Evolutionary conservation across 2,888 invertebrate genomes (phyloP).

Genomic region (Coecobrya sp.): DNA sequence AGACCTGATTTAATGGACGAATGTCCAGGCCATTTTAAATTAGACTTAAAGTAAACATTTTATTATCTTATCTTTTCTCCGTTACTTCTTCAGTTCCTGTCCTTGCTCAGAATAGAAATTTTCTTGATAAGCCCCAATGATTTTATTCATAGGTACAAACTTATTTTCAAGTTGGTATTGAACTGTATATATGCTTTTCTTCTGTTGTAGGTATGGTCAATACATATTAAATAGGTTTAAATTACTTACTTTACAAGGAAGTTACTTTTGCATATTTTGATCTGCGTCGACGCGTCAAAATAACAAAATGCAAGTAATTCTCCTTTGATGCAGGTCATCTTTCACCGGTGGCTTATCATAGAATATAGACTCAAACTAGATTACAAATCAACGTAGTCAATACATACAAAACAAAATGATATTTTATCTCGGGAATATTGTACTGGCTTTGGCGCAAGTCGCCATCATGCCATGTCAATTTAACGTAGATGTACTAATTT

Average conservation of each 20-base stretch:
- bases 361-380: neutral
- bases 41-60: no score
- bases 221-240: neutral
- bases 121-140: no score
- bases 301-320: constrained; percentile 38
- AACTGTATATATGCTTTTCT: no score
- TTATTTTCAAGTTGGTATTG: no score
- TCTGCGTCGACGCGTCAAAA: constrained; percentile 33
- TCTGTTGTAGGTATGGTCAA: no score
- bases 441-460: neutral
- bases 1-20: no score
- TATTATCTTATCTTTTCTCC: no score
- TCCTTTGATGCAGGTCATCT: constrained; percentile 64
- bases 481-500: neutral
- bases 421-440: neutral
- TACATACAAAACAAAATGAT: neutral
- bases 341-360: constrained; percentile 53
- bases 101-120: no score
- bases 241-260: constrained; percentile 26
- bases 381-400: neutral
- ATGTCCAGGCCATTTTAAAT: no score
- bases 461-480: neutral
- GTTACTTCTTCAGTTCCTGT: no score
- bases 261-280: constrained; percentile 35
- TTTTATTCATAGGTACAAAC: no score